These are phyloP conservation scores for Perodicticus potto DNA, from an alignment of 2,797 vertebrate species.

Conservation along the genomic window DNA sequence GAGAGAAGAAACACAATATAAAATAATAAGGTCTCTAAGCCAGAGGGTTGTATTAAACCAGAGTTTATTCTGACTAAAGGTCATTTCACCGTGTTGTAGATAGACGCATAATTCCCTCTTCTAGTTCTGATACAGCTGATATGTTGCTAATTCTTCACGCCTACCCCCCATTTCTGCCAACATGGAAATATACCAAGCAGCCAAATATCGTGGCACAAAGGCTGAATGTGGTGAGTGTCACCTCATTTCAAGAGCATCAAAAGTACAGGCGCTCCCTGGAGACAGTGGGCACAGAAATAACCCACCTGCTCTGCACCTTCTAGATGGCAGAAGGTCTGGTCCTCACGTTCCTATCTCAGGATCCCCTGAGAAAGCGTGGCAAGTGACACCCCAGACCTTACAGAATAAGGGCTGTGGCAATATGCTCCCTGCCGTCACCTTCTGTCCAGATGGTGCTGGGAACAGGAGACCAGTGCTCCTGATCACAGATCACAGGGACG, in stretches of 20 bases:
- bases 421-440: accelerated
- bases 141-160: background rate
- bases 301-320: background rate
- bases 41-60: background rate
- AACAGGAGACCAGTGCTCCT: background rate
- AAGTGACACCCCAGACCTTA: accelerated
- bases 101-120: background rate
- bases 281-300: accelerated
- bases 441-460: background rate
- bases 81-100: accelerated
- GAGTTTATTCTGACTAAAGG: background rate
- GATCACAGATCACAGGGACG: too few relatives aligned
- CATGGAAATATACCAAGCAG: background rate
- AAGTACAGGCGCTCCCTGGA: background rate
- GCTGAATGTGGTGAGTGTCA: accelerated
- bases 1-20: background rate
- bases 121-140: background rate
- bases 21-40: background rate
- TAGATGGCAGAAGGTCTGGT: background rate
- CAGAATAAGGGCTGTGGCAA: background rate
- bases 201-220: background rate
- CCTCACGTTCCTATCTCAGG: too few relatives aligned
- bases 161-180: background rate
- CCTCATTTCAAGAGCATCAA: background rate
- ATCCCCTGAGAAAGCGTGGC: background rate